Evolutionary conservation across 2,888 invertebrate genomes (phyloP).

Genomic region (Ochropleura plecta): DNA sequence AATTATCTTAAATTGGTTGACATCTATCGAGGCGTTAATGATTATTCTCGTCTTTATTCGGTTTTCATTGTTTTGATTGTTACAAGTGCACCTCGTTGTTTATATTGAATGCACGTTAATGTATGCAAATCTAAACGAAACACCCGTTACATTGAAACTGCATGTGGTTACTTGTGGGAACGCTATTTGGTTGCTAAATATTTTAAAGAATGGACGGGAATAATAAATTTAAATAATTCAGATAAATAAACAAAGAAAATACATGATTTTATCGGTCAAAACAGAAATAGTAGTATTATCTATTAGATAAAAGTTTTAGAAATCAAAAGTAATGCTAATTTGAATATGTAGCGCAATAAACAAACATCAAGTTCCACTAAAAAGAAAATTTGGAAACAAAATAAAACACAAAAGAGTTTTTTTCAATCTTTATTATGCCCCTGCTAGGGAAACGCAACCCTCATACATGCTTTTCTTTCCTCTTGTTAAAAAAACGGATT

Average conservation of each 20-base stretch:
- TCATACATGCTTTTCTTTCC: neutral
- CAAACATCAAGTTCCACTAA: neutral
- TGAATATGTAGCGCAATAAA: slow-evolving; percentile 19
- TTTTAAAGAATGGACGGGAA: slow-evolving; percentile 42
- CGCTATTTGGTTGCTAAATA: slow-evolving; percentile 71
- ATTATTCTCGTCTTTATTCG: slow-evolving; percentile 66
- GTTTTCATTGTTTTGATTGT: slow-evolving; percentile 82
- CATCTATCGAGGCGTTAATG: slow-evolving; percentile 80
- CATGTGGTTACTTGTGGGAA: slow-evolving; percentile 73
- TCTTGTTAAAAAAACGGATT: neutral
- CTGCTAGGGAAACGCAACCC: neutral
- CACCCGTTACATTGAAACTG: slow-evolving; percentile 71
- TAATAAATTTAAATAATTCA: slow-evolving; percentile 12
- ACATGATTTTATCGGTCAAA: slow-evolving; percentile 20
- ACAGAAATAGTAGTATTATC: slow-evolving; percentile 18
- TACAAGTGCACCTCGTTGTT: slow-evolving; percentile 71
- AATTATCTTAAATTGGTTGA: slow-evolving; percentile 74
- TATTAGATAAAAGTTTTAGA: slow-evolving; percentile 15
- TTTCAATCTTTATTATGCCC: neutral
- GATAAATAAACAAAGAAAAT: slow-evolving; percentile 1
- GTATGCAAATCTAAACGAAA: slow-evolving; percentile 76
- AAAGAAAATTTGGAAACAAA: neutral
- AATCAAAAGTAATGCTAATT: slow-evolving; percentile 11
- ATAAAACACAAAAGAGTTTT: neutral
- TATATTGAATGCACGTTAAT: slow-evolving; percentile 71